Percentiles rank a stretch among this genome's conserved stretches.
phyloP scores from a whole-genome alignment of 2,888 invertebrate genomes.

The Tipula helvola region DNA sequence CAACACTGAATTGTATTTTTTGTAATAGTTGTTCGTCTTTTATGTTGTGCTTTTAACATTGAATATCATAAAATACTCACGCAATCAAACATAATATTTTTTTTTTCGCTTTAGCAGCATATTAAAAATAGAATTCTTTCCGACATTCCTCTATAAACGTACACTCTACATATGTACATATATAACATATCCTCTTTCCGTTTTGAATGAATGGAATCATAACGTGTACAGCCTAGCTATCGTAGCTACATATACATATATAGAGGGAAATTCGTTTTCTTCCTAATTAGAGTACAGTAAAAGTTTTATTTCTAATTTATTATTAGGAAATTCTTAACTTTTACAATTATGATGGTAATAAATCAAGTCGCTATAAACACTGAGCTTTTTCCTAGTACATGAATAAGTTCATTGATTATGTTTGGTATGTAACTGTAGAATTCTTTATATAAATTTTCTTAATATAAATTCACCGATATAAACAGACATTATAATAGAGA shows the following conservation, averaged over 20 bases:
- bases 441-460: background rate
- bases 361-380: background rate
- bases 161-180: background rate
- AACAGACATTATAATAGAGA: background rate
- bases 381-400: background rate
- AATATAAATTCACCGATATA: background rate
- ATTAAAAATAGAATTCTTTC: background rate
- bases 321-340: background rate
- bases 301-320: constrained; percentile 1
- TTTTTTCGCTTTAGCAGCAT: background rate
- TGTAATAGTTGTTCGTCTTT: background rate
- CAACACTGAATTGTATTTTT: background rate
- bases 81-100: background rate
- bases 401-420: background rate
- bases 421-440: background rate
- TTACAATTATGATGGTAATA: background rate
- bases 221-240: background rate
- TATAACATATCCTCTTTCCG: constrained; percentile 4
- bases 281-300: background rate
- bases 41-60: background rate
- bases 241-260: background rate
- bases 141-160: background rate
- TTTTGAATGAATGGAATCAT: background rate
- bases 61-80: background rate
- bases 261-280: background rate